Conservation (phyloP, 2,888 invertebrate species). For the Tanytarsus gracilentus region DNA sequence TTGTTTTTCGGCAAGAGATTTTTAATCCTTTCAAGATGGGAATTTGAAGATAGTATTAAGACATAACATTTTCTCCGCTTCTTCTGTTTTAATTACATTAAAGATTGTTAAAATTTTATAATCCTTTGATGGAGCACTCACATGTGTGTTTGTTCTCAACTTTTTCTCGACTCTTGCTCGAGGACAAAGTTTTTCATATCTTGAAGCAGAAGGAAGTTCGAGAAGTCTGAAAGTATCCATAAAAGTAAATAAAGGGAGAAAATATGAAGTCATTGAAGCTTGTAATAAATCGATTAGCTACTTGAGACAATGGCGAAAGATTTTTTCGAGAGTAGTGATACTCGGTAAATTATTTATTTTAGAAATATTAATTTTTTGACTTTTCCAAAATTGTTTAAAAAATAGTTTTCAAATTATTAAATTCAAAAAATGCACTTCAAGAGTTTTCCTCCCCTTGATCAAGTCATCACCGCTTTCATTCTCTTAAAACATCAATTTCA, state of each 20-base stretch:
- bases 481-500: constrained; percentile 5
- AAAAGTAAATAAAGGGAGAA: background rate
- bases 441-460: background rate
- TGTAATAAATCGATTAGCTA: constrained; percentile 18
- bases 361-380: too few relatives aligned
- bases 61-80: background rate
- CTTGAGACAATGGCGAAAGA: background rate
- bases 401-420: background rate
- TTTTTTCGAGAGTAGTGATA: background rate
- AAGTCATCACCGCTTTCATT: background rate
- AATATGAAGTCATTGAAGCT: constrained; percentile 16
- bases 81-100: constrained; percentile 15
- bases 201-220: too few relatives aligned
- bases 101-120: constrained; percentile 15
- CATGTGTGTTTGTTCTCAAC: constrained; percentile 8
- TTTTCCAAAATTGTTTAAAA: too few relatives aligned
- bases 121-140: constrained; percentile 14
- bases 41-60: constrained; percentile 11
- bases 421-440: background rate
- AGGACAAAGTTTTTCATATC: constrained; percentile 7
- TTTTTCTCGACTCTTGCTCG: background rate
- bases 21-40: constrained; percentile 9
- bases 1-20: constrained; percentile 3
- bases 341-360: background rate
- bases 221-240: constrained; percentile 14